Evolutionary conservation across 1,140 invertebrate species (phyloP), one percentile per base, ranked within the genome.

Genomic region (Platorchestia sp.): DNA sequence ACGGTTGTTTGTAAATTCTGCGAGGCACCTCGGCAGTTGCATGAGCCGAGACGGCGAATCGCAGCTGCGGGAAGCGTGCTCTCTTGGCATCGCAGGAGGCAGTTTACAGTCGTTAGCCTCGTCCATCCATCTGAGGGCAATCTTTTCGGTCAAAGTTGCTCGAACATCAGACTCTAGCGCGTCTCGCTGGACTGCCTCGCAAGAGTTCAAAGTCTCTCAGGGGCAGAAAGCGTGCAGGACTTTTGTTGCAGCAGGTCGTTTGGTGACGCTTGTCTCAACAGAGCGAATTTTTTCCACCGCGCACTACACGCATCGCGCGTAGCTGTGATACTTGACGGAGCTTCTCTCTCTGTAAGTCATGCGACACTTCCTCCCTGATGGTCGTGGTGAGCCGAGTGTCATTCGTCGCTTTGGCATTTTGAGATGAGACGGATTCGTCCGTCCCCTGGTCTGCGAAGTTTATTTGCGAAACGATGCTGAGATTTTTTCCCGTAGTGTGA

Each of bases 51-150:
- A 19, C 47, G 47, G 47, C 7, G 47, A 51, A 51, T 51, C 47
- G 19, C 47, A 51, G 47, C 47, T 51, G 47, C 47, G 47, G 7
- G 47, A 51, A 51, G 47, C 47, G 19, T 51, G 47, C n/a, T n/a
- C n/a, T n/a, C n/a, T n/a, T n/a, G n/a, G n/a, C n/a, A n/a, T n/a
- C 59, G 59, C 27, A 36, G 27, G 59, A 22, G 27, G 87, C 44
- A 90, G 41, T 43, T 90, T 90, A 90, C 87, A 45, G 87, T 44
- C 87, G 41, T 90, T 44, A 90, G 87, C 0, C 41, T 19, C 87
- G 59, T 42, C 87, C 87, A 90, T 90, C 41, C 41, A 90, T 90
- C 87, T 90, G 87, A 36, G 44, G 44, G 87, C 87, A 42, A 90
- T 90, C 87, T 90, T 90, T 90, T 90, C 19, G 14, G 87, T 14